A percentile compares a stretch with the other conserved stretches of the same genome.
Evolutionary conservation across 2,888 invertebrate species (phyloP).

Genomic region (Allolobophora icterica): DNA sequence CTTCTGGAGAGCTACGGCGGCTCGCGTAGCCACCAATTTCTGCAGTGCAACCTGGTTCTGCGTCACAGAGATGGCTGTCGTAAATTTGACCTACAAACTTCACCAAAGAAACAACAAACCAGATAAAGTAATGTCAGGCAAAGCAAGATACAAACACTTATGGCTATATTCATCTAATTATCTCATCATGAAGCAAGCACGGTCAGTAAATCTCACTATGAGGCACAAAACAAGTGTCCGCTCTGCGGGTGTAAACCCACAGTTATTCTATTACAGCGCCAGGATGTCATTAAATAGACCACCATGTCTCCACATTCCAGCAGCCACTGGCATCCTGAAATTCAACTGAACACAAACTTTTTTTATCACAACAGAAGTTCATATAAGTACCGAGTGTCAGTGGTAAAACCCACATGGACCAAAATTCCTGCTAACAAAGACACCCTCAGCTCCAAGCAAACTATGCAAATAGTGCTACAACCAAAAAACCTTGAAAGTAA

Average conservation of each 20-base stretch:
- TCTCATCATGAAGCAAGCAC: neutral
- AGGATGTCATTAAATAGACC: neutral
- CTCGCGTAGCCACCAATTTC: slow-evolving; percentile 26
- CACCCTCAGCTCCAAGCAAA: neutral
- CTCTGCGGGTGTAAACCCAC: neutral
- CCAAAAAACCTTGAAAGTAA: neutral
- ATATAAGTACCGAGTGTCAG: neutral
- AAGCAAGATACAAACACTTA: neutral
- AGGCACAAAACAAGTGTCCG: neutral
- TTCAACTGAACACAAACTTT: neutral
- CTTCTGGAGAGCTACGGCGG: neutral
- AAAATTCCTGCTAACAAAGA: neutral
- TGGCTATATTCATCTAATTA: neutral
- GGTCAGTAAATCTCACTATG: neutral
- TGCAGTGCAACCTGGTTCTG: neutral
- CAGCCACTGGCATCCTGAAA: neutral
- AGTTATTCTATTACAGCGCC: neutral
- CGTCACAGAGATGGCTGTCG: slow-evolving; percentile 17
- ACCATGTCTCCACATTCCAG: neutral
- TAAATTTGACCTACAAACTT: slow-evolving; percentile 3
- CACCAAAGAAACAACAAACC: neutral
- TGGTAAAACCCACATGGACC: neutral
- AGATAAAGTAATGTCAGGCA: neutral
- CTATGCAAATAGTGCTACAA: neutral
- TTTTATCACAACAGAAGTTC: neutral